Evolutionary conservation across 2,113 vertebrate species (phyloP).

Genomic region (Haplochromis burtoni): DNA sequence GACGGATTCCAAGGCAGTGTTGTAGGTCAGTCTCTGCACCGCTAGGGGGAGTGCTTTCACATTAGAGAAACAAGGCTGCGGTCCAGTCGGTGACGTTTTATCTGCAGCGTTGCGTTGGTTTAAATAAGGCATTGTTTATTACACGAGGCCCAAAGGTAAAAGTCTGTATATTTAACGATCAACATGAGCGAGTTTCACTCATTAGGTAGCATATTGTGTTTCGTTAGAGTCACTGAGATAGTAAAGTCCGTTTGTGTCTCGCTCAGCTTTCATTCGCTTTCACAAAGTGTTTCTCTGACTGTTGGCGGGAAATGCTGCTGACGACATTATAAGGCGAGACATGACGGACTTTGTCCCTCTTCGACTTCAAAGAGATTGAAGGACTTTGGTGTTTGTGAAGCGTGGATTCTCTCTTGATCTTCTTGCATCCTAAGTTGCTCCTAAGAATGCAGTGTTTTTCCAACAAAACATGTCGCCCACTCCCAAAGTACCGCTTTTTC

Average conservation of each 20-base stretch:
- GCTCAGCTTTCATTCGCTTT: background rate
- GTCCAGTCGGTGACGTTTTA: background rate
- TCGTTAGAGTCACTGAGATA: background rate
- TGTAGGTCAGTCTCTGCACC: slow-evolving; percentile 5
- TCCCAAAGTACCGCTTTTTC: slow-evolving; percentile 36
- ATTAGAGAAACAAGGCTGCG: background rate
- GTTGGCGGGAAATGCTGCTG: background rate
- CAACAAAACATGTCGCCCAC: background rate
- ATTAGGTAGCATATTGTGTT: slow-evolving; percentile 6
- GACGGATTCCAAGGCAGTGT: background rate
- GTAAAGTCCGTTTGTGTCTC: background rate
- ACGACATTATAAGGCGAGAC: background rate
- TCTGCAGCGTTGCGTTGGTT: background rate
- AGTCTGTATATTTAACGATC: background rate
- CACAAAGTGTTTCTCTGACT: background rate
- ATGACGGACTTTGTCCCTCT: background rate
- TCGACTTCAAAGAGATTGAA: background rate
- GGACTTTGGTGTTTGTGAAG: background rate
- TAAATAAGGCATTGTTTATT: slow-evolving; percentile 13
- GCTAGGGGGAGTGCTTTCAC: slow-evolving; percentile 5
- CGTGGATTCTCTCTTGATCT: background rate
- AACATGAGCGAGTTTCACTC: background rate
- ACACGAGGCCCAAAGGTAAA: background rate
- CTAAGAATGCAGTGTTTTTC: background rate
- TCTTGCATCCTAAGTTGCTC: background rate